Percentiles rank a stretch among this genome's conserved stretches.
phyloP scores from a whole-genome alignment of 2,888 invertebrate genomes.

The Aphidius colemani region DNA sequence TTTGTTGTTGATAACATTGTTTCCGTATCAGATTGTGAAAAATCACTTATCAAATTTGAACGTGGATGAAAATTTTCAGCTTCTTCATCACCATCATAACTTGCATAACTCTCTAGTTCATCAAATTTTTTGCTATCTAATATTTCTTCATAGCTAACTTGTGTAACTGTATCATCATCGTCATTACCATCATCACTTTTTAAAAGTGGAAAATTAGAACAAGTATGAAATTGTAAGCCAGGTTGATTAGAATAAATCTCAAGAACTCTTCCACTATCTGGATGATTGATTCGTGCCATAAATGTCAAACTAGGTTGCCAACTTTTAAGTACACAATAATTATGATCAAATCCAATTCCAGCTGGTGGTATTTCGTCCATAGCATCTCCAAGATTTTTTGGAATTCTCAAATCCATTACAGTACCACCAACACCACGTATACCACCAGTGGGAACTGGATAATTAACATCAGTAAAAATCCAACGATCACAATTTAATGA shows the following conservation, averaged over 20 bases:
- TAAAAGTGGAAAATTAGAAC: constrained; percentile 40
- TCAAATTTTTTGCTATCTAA: constrained; percentile 10
- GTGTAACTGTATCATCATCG: background rate
- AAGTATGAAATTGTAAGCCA: constrained; percentile 87
- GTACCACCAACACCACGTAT: constrained; percentile 74
- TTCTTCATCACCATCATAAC: constrained; percentile 1
- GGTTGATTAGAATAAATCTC: constrained; percentile 86
- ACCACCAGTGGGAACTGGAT: constrained; percentile 73
- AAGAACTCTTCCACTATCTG: constrained; percentile 64
- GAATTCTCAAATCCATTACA: constrained; percentile 74
- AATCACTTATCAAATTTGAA: background rate
- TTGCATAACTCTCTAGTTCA: constrained; percentile 16
- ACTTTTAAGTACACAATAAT: constrained; percentile 69
- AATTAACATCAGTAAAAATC: constrained; percentile 69
- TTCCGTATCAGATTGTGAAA: constrained; percentile 9
- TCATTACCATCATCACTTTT: background rate
- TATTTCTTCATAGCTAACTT: constrained; percentile 8
- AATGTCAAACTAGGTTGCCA: constrained; percentile 62
- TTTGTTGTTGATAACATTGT: background rate
- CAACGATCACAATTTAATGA: constrained; percentile 78
- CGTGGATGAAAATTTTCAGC: constrained; percentile 2
- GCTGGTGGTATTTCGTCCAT: constrained; percentile 64
- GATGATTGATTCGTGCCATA: constrained; percentile 61
- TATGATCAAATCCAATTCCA: constrained; percentile 76
- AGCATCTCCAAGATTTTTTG: constrained; percentile 68